Conservation (phyloP, 2,113 vertebrate species). For the Lagopus muta region DNA sequence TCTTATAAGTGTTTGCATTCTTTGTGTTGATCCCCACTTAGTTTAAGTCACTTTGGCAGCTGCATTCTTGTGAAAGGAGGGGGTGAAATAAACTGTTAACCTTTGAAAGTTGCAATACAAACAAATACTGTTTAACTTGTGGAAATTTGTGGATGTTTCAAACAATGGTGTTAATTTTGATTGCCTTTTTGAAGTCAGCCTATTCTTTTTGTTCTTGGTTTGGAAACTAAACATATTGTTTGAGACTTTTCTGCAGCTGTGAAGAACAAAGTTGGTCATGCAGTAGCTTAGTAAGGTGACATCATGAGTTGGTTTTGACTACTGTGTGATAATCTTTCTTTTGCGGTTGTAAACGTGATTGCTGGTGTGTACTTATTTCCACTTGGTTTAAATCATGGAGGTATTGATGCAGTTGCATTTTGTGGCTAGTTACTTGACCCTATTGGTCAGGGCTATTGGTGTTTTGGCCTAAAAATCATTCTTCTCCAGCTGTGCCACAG, state of each 20-base stretch:
- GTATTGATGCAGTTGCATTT: background rate
- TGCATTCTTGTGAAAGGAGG: background rate
- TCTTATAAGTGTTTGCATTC: background rate
- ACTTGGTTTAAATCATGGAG: background rate
- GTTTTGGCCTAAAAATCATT: background rate
- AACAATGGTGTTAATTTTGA: conserved; percentile 35
- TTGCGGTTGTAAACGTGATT: background rate
- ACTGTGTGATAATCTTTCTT: background rate
- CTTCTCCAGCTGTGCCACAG: background rate
- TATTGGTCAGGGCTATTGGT: background rate
- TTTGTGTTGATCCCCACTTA: background rate
- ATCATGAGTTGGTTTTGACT: background rate
- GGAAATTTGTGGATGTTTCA: background rate
- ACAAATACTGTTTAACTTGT: background rate
- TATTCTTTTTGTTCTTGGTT: conserved; percentile 17
- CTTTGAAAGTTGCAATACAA: conserved; percentile 24
- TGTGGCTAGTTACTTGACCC: background rate
- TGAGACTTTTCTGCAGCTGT: conserved; percentile 25
- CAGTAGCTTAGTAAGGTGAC: background rate
- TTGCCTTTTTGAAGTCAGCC: conserved; percentile 34
- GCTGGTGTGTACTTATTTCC: background rate
- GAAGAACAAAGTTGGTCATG: conserved; percentile 18
- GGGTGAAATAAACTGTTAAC: background rate
- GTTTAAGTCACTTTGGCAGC: background rate
- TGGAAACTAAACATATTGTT: background rate